These are phyloP conservation scores for Phalacrocorax brasilianus DNA, from an alignment of 2,113 vertebrate species.

Conservation along the genomic window DNA sequence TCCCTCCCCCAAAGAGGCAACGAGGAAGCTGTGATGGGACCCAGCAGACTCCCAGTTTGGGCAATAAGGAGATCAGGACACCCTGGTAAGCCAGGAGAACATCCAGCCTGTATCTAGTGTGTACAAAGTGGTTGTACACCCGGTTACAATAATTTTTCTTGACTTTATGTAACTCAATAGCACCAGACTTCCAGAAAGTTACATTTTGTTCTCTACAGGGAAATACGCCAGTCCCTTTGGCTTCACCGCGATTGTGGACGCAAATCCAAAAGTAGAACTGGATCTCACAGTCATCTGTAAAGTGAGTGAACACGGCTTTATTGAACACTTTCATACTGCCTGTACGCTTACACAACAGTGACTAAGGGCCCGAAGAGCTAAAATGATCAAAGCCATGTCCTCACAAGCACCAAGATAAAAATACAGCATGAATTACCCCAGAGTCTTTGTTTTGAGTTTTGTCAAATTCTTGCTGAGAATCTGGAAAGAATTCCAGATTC, in stretches of 20 bases:
- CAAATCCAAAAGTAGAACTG: not conserved
- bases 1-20: not conserved
- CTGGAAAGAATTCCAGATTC: constrained; percentile 28
- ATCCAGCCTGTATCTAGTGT: not conserved
- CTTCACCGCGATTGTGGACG: not conserved
- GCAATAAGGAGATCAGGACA: not conserved
- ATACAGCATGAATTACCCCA: not conserved
- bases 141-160: not conserved
- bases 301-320: not conserved
- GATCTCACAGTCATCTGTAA: not conserved
- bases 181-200: not conserved
- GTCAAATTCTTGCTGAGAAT: not conserved
- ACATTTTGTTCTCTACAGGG: not conserved
- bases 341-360: not conserved
- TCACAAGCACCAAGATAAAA: not conserved
- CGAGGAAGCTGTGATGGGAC: not conserved
- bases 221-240: not conserved
- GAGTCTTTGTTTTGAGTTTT: not conserved
- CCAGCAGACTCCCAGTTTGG: not conserved
- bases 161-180: not conserved
- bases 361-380: not conserved
- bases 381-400: not conserved
- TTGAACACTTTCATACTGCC: not conserved
- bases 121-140: accelerated
- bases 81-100: not conserved